Conservation (phyloP, 2,113 vertebrate genomes). For the Setophaga kirtlandii region DNA sequence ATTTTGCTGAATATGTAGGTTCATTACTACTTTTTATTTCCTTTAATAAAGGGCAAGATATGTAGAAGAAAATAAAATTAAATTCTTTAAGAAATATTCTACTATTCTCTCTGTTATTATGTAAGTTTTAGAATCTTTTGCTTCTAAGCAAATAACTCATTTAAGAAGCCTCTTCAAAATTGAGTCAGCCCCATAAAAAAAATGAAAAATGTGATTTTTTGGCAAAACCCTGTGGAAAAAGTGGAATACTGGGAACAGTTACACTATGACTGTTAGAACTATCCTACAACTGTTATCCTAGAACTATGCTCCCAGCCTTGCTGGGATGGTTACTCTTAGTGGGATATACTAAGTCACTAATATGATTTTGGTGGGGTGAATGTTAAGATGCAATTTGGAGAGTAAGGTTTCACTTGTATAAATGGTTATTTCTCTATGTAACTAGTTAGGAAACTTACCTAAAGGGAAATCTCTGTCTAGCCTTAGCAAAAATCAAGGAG, state of each 20-base stretch:
- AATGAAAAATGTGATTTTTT: background rate
- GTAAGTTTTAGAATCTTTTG: background rate
- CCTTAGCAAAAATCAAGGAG: background rate
- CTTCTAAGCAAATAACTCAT: background rate
- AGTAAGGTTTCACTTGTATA: background rate
- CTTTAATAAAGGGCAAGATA: conserved; percentile 1
- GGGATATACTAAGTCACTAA: background rate
- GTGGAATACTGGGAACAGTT: background rate
- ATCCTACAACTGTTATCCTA: background rate
- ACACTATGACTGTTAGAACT: background rate
- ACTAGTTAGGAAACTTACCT: background rate
- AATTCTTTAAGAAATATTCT: background rate
- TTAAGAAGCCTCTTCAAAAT: background rate
- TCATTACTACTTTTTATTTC: background rate
- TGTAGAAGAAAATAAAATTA: background rate
- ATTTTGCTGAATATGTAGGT: conserved; percentile 22
- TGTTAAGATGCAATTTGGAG: background rate
- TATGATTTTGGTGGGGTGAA: background rate
- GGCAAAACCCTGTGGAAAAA: background rate
- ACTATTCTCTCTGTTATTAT: background rate
- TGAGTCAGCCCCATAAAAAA: background rate
- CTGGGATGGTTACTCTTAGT: background rate
- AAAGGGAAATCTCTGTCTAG: background rate
- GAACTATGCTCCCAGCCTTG: background rate
- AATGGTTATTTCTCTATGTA: background rate